phyloP scores from a whole-genome alignment of 2,113 vertebrate genomes.

The Lepisosteus oculatus region DNA sequence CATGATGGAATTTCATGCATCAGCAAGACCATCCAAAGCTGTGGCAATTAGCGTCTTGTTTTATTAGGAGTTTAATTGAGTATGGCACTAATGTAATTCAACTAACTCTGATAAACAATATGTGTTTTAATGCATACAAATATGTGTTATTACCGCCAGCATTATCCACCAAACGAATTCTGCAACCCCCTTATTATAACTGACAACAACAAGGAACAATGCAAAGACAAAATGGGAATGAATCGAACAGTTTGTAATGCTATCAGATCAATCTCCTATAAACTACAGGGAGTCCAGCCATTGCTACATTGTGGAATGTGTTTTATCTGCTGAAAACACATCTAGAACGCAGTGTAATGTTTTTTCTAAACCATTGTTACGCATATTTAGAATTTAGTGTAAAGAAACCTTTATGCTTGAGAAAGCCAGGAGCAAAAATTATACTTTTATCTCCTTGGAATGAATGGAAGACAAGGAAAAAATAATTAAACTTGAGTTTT shows the following conservation, averaged over 20 bases:
- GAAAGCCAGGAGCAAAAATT: too few species aligned
- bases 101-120: slow-evolving; percentile 29
- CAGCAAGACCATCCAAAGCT: neutral
- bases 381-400: slow-evolving; percentile 3
- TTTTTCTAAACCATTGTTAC: slow-evolving; percentile 11
- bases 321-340: slow-evolving; percentile 32
- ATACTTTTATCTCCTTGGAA: too few species aligned
- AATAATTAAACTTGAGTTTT: too few species aligned
- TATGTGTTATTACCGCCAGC: slow-evolving; percentile 41
- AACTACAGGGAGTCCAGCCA: slow-evolving; percentile 36
- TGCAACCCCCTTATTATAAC: slow-evolving; percentile 45
- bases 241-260: too few species aligned
- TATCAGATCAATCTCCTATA: too few species aligned
- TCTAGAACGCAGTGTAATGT: slow-evolving; percentile 33
- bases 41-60: slow-evolving; percentile 3
- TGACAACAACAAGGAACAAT: slow-evolving; percentile 49
- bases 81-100: slow-evolving; percentile 29
- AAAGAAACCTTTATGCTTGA: neutral
- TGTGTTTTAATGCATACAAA: slow-evolving; percentile 6
- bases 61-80: slow-evolving; percentile 38
- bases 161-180: slow-evolving; percentile 31
- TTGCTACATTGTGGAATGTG: slow-evolving; percentile 26
- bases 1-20: slow-evolving; percentile 10
- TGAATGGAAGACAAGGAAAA: too few species aligned
- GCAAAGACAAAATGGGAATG: slow-evolving; percentile 35